Conservation (phyloP, 2,888 invertebrate species). For the Nomada ferruginata region DNA sequence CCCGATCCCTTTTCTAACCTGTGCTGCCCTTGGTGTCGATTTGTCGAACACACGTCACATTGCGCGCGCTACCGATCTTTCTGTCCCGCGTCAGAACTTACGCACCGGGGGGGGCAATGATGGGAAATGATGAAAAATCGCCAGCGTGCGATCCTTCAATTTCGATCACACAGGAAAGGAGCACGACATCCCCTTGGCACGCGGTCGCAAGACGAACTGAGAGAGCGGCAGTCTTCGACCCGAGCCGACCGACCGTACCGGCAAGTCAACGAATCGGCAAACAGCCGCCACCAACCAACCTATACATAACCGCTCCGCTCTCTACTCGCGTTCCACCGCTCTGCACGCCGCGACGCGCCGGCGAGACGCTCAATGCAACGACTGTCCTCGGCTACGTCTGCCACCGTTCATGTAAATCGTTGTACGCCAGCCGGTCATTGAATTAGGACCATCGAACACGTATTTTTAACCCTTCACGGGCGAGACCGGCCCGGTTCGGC, state of each 20-base stretch:
- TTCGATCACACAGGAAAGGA: constrained; percentile 39
- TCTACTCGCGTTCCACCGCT: constrained; percentile 30
- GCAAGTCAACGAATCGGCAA: constrained; percentile 61
- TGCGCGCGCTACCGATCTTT: constrained; percentile 23
- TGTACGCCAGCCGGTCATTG: constrained; percentile 44
- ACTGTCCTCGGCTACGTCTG: constrained; percentile 62
- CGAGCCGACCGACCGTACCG: constrained; percentile 51
- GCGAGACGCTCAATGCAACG: constrained; percentile 63
- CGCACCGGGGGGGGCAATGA: too few species aligned
- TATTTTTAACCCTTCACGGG: constrained; percentile 49
- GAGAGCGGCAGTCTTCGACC: constrained; percentile 50
- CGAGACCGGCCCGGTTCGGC: not conserved
- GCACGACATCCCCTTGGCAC: constrained; percentile 65
- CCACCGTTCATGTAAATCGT: constrained; percentile 54
- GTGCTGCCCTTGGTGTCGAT: constrained; percentile 2
- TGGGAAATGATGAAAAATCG: constrained; percentile 1
- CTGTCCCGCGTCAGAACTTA: not conserved
- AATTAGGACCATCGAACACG: constrained; percentile 54
- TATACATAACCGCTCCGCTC: constrained; percentile 36
- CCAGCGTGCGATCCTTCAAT: constrained; percentile 5
- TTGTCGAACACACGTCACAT: constrained; percentile 40
- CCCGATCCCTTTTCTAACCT: not conserved
- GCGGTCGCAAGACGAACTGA: constrained; percentile 76
- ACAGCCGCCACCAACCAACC: constrained; percentile 36
- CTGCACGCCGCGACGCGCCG: not conserved